Percentiles rank a stretch among this genome's conserved stretches.
Evolutionary conservation across 2,888 invertebrate species (phyloP).

Genomic region (Leptinotarsa haldemani): DNA sequence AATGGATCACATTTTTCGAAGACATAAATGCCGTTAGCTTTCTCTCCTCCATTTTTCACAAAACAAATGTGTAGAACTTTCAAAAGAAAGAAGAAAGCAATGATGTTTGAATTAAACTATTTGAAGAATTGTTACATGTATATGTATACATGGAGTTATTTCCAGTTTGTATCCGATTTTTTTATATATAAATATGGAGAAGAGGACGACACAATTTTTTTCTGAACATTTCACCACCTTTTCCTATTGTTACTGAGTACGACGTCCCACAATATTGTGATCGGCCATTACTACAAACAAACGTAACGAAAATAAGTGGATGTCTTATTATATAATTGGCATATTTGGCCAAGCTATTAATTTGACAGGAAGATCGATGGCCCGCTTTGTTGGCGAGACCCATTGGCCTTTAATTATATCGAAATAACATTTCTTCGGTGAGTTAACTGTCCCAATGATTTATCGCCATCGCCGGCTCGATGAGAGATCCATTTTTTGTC

Average conservation of each 20-base stretch:
- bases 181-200: too few relatives aligned
- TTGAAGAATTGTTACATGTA: too few relatives aligned
- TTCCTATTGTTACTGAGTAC: neutral
- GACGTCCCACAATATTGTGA: slow-evolving; percentile 20
- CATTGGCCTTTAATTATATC: slow-evolving; percentile 27
- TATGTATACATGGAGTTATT: too few relatives aligned
- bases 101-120: too few relatives aligned
- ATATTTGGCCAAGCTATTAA: slow-evolving; percentile 27
- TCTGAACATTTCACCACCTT: too few relatives aligned
- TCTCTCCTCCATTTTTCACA: too few relatives aligned
- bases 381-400: slow-evolving; percentile 23
- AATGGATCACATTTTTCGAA: too few relatives aligned
- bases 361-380: slow-evolving; percentile 25
- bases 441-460: slow-evolving; percentile 22
- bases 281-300: slow-evolving; percentile 12
- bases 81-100: too few relatives aligned
- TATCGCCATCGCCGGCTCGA: slow-evolving; percentile 1
- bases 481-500: neutral
- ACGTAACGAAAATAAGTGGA: slow-evolving; percentile 21
- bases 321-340: slow-evolving; percentile 27
- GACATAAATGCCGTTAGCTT: too few relatives aligned
- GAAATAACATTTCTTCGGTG: slow-evolving; percentile 22
- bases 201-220: neutral
- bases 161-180: too few relatives aligned
- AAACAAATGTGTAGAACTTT: too few relatives aligned